phyloP scores from a whole-genome alignment of 2,797 vertebrate genomes.

The Lepus oiostolus region DNA sequence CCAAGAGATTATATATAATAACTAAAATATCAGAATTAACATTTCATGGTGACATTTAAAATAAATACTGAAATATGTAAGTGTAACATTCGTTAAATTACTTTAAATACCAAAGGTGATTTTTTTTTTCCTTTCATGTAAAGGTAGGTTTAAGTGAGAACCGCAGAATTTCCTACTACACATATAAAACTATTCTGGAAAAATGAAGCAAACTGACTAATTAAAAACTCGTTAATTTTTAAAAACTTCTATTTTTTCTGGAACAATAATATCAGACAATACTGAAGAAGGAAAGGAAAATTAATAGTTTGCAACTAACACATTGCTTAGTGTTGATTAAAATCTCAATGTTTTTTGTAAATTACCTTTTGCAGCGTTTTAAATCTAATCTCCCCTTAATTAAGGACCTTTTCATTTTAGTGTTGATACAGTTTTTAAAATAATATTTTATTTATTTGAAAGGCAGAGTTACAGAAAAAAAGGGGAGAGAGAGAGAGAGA shows the following conservation, averaged over 20 bases:
- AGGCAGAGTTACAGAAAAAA: too few species aligned
- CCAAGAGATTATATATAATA: slow-evolving; percentile 39
- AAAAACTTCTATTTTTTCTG: background rate
- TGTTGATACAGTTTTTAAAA: background rate
- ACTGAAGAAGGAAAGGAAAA: background rate
- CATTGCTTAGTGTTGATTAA: background rate
- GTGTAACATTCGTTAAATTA: slow-evolving; percentile 10
- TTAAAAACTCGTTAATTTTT: background rate
- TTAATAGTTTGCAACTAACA: background rate
- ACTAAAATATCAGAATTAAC: slow-evolving; percentile 77
- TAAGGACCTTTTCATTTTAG: background rate
- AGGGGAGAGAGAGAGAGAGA: too few species aligned
- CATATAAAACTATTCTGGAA: background rate
- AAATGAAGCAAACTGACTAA: background rate
- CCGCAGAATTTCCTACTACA: background rate
- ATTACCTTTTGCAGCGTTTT: background rate
- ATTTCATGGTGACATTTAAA: slow-evolving; percentile 74
- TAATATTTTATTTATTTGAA: background rate
- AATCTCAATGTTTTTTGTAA: background rate
- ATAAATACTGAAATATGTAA: slow-evolving; percentile 66
- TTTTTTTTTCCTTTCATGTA: slow-evolving; percentile 7
- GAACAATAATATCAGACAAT: background rate
- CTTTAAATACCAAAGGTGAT: slow-evolving; percentile 66
- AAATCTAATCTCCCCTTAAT: background rate
- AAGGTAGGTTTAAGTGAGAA: slow-evolving; percentile 58